Evolutionary conservation across 1,140 invertebrate genomes (phyloP).

Genomic region (Drosophila miranda): DNA sequence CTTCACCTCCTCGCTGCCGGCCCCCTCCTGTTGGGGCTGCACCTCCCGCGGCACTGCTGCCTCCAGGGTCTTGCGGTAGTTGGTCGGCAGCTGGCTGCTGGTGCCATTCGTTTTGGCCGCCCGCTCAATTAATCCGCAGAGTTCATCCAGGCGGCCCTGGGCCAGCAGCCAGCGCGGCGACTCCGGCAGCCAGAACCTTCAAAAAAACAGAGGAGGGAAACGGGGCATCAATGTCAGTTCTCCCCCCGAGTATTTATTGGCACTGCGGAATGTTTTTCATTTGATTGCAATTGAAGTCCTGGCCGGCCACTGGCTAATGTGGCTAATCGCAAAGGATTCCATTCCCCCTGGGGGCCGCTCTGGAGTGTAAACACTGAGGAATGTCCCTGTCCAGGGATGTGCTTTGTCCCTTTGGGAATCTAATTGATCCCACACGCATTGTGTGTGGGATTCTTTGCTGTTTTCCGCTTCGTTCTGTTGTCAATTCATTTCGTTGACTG

Average conservation of each 20-base stretch:
- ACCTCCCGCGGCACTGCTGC: slow-evolving; percentile 61
- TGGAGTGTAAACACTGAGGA: slow-evolving; percentile 54
- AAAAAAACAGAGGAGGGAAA: slow-evolving; percentile 10
- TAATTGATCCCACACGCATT: slow-evolving; percentile 60
- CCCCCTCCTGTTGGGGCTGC: slow-evolving; percentile 28
- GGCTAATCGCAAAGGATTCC: slow-evolving; percentile 26
- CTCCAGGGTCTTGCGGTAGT: slow-evolving; percentile 86
- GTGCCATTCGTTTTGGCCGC: slow-evolving; percentile 87
- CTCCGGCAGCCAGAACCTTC: slow-evolving; percentile 90
- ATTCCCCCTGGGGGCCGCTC: neutral
- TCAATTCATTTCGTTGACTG: slow-evolving; percentile 63
- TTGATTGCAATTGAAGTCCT: slow-evolving; percentile 44
- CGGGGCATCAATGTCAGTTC: slow-evolving; percentile 36
- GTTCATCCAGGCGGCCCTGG: slow-evolving; percentile 87
- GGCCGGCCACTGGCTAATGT: slow-evolving; percentile 37
- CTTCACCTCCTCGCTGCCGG: slow-evolving; percentile 20
- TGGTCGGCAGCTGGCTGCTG: slow-evolving; percentile 83
- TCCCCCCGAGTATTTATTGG: slow-evolving; percentile 57
- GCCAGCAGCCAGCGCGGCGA: slow-evolving; percentile 93
- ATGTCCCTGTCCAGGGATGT: slow-evolving; percentile 40
- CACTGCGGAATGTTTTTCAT: slow-evolving; percentile 68
- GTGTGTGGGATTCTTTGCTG: slow-evolving; percentile 6
- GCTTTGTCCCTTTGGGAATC: slow-evolving; percentile 64
- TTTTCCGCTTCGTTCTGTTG: slow-evolving; percentile 42
- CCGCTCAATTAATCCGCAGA: slow-evolving; percentile 86